These are phyloP conservation scores for Holacanthus passer DNA, from an alignment of 2,113 vertebrate species.

Conservation along the genomic window DNA sequence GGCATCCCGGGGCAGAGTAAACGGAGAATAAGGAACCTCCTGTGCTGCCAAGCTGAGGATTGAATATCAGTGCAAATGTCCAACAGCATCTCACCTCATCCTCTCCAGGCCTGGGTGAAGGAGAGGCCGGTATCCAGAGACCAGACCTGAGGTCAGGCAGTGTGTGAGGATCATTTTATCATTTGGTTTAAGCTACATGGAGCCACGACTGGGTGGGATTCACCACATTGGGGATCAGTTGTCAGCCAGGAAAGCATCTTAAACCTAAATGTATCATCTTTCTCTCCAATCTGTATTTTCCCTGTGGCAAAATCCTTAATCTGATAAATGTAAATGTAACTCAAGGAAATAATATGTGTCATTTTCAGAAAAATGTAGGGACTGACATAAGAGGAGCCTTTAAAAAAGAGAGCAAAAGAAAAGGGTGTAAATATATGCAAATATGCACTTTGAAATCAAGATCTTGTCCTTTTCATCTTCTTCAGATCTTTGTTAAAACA, in stretches of 20 bases:
- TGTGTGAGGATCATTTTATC: slow-evolving; percentile 28
- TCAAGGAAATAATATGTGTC: not conserved
- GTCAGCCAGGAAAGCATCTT: not conserved
- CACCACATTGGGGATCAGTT: not conserved
- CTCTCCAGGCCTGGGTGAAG: slow-evolving; percentile 21
- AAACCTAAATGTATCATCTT: not conserved
- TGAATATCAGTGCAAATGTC: slow-evolving; percentile 68
- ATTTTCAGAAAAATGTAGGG: not conserved
- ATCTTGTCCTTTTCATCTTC: not conserved
- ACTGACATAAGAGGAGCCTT: not conserved
- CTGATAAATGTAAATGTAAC: not conserved
- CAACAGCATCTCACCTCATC: slow-evolving; percentile 73
- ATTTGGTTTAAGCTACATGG: slow-evolving; percentile 12
- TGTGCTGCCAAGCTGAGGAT: slow-evolving; percentile 62
- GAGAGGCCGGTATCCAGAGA: slow-evolving; percentile 15
- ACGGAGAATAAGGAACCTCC: slow-evolving; percentile 42
- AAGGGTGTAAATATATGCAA: not conserved
- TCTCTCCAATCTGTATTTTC: slow-evolving; percentile 1
- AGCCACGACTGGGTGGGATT: not conserved
- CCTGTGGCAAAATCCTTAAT: not conserved
- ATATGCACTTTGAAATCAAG: not conserved
- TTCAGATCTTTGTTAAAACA: not conserved
- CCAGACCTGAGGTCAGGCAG: slow-evolving; percentile 37
- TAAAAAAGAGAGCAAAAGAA: not conserved
- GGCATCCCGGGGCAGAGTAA: slow-evolving; percentile 45